phyloP scores from a whole-genome alignment of 92 coral and sea anemone genomes.

The Phenganax stokvisi region DNA sequence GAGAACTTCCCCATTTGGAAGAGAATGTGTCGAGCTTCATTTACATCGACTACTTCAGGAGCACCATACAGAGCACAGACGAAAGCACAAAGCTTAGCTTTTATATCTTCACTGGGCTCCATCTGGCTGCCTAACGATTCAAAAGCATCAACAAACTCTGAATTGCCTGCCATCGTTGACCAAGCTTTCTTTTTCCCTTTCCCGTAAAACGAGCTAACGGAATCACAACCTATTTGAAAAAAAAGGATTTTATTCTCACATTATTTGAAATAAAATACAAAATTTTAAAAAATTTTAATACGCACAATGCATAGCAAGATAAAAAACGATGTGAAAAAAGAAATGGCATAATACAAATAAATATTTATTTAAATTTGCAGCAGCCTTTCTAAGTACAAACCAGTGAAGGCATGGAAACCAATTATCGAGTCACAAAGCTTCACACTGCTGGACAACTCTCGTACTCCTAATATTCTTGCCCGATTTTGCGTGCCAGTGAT shows the following conservation, averaged over 20 bases:
- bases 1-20: conserved; percentile 27
- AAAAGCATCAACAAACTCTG: background rate
- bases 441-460: background rate
- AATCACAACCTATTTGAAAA: conserved; percentile 3
- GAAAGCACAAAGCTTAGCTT: background rate
- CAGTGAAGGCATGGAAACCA: conserved; percentile 16
- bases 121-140: background rate
- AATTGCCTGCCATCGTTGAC: background rate
- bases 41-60: background rate
- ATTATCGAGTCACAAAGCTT: background rate
- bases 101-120: background rate
- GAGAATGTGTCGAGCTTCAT: conserved; percentile 31
- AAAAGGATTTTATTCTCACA: too few relatives aligned
- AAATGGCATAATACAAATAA: too few relatives aligned
- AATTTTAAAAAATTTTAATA: too few relatives aligned
- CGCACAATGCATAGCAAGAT: too few relatives aligned
- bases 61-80: conserved; percentile 40
- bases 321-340: too few relatives aligned
- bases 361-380: too few relatives aligned
- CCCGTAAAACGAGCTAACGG: conserved; percentile 16
- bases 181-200: conserved; percentile 14
- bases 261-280: too few relatives aligned
- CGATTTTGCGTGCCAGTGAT: conserved; percentile 2
- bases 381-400: too few relatives aligned
- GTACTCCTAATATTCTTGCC: background rate